Conservation (phyloP, 2,113 vertebrate genomes). For the Paratilapia polleni region DNA sequence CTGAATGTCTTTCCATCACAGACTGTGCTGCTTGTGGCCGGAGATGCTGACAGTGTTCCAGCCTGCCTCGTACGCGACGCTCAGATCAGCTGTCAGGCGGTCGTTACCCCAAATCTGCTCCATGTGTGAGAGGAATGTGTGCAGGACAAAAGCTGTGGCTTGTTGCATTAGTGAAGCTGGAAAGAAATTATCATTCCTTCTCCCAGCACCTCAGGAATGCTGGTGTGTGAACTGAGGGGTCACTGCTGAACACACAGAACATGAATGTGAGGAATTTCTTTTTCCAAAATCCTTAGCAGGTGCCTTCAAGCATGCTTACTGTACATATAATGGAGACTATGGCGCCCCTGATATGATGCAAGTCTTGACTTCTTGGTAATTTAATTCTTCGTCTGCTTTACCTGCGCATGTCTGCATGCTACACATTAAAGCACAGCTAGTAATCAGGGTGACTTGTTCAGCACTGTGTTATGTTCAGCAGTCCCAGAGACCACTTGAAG, state of each 20-base stretch:
- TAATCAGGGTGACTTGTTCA: not conserved
- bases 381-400: not conserved
- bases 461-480: not conserved
- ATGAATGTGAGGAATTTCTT: slow-evolving; percentile 64
- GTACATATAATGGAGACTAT: slow-evolving; percentile 41
- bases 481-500: not conserved
- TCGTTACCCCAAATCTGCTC: slow-evolving; percentile 41
- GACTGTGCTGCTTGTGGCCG: not conserved
- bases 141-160: slow-evolving; percentile 35
- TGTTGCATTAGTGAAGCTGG: slow-evolving; percentile 51
- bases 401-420: not conserved
- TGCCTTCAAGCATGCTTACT: slow-evolving; percentile 51
- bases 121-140: slow-evolving; percentile 59
- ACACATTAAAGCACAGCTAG: not conserved
- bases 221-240: slow-evolving; percentile 61
- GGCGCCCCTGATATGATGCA: slow-evolving; percentile 32
- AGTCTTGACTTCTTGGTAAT: slow-evolving; percentile 11
- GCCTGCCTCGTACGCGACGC: not conserved
- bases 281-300: slow-evolving; percentile 64
- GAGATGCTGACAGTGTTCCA: slow-evolving; percentile 1
- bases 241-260: slow-evolving; percentile 27
- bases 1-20: slow-evolving; percentile 33
- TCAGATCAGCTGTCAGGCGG: slow-evolving; percentile 54
- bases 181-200: slow-evolving; percentile 44
- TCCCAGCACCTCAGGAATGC: slow-evolving; percentile 62